Evolutionary conservation across 2,888 invertebrate species (phyloP), one percentile per base, ranked within the genome.

Genomic region (Phytoseiulus persimilis): DNA sequence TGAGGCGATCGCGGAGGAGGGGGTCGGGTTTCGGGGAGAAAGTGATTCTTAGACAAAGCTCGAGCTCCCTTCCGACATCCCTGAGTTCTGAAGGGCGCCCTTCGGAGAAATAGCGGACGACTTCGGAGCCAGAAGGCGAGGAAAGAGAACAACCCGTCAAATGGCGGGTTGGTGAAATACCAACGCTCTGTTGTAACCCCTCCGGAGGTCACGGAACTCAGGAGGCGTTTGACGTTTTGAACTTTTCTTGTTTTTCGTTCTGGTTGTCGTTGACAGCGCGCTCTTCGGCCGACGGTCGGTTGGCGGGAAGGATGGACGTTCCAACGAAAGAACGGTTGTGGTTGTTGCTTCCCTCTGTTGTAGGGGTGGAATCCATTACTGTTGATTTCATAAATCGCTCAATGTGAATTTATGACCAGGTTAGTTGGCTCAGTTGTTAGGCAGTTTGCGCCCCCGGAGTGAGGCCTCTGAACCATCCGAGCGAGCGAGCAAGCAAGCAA

Each of bases 161-260:
- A 65, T 65, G 28, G 65, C 65, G 65, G 28, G 65, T 28, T 28
- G 65, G 65, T 65, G 28, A 28, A 65, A 65, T 65, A 28, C 65
- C 65, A 28, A 65, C 5, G 65, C 65, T 3, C 65, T 65, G 65
- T 65, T 65, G 65, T 65, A 65, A 65, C 65, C 65, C 65, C 65
- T 65, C 65, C 65, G 65, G 65, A 65, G 65, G 65, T 65, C 65
- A 65, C 65, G 65, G 65, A 65, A 65, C 65, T 65, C 65, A 65
- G 65, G 65, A 65, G 65, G 18, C 65, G 65, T 65, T 65, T 65
- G 65, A 65, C 14, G 65, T 23, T 65, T 65, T 65, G 23, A 23
- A 28, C 1, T 65, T 65, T 65, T 65, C 65, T 65, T 28, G 65
- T 65, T 65, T 23, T 65, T 65, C 65, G 65, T 65, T 65, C 65